Evolutionary conservation across 2,797 vertebrate genomes (phyloP), one percentile per base, ranked within the genome.

Genomic region (Spea hammondii): DNA sequence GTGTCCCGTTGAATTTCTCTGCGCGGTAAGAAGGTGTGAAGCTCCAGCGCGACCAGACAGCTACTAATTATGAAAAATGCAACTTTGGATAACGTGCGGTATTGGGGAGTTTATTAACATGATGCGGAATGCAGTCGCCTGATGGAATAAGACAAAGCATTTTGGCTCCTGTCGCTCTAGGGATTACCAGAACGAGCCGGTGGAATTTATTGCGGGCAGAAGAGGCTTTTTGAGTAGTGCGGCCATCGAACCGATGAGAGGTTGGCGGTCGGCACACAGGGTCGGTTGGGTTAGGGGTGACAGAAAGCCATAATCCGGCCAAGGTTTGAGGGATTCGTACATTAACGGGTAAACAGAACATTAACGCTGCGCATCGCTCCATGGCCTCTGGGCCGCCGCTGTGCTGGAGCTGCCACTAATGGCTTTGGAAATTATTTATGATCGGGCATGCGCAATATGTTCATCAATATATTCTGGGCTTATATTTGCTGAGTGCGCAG

Each of bases 1-100:
- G 49, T 53, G 69, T 54, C 14, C 50, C 55, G 44, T 46, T 68
- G 67, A 51, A 8, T 68, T 59, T 49, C n/a, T 17, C 44, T 48
- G 64, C 3, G 5, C 50, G 12, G 51, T 4, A 14, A n/a, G 32
- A 51, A 72, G 69, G 50, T 65, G 59, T 44, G n/a, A 17, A n/a
- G 12, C 46, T 47, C 7, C 4, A 4, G 50, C 50, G 9, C 57
- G 44, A 7, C 13, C 73, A 59, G 7, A 32, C 6, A n/a, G 1
- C 14, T 68, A 12, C 45, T 76, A 76, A 67, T 76, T 68, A 68
- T 49, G 46, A 57, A 57, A 45, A 55, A 57, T 67, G 13, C n/a
- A 6, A 59, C 53, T 74, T 65, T 53, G 10, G 51, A 6, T 53
- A 53, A 53, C 51, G 10, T 11, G 10, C 51, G 6, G 51, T 2